phyloP scores from a whole-genome alignment of 2,113 vertebrate species.

The Paramormyrops kingsleyae region DNA sequence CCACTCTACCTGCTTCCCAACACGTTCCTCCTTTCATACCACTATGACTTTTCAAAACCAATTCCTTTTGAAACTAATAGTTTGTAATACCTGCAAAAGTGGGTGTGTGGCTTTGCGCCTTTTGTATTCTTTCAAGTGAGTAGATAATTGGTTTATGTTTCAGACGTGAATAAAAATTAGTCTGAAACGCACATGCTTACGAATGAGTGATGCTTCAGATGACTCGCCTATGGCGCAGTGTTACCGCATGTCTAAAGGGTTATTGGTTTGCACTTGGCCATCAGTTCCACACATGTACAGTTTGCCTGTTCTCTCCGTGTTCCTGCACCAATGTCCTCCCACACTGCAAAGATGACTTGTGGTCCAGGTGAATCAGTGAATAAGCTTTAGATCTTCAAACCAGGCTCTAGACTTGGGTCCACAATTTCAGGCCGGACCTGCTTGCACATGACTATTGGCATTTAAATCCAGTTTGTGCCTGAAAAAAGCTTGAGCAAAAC shows the following conservation, averaged over 20 bases:
- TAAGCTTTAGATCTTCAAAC: neutral
- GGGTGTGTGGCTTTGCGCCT: neutral
- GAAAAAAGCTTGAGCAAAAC: neutral
- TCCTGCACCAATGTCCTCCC: neutral
- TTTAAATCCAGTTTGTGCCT: neutral
- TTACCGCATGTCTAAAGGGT: neutral
- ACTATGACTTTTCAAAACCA: slow-evolving; percentile 47
- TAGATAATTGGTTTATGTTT: neutral
- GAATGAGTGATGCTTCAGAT: neutral
- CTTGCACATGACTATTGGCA: neutral
- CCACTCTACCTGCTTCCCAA: slow-evolving; percentile 41
- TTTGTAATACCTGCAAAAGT: neutral
- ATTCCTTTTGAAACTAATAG: slow-evolving; percentile 31
- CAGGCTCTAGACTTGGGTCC: neutral
- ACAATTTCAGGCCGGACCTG: neutral
- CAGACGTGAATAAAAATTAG: neutral
- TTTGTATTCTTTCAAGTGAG: neutral
- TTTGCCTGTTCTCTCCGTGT: neutral
- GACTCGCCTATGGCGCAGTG: neutral
- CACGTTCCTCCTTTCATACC: slow-evolving; percentile 45
- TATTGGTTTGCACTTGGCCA: neutral
- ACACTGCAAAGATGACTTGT: neutral
- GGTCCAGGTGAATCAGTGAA: neutral
- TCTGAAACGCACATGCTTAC: neutral
- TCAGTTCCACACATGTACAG: neutral